Percentiles rank a stretch among this genome's conserved stretches.
phyloP scores from a whole-genome alignment of 2,113 vertebrate species.

The Sylvilagus bachmani region DNA sequence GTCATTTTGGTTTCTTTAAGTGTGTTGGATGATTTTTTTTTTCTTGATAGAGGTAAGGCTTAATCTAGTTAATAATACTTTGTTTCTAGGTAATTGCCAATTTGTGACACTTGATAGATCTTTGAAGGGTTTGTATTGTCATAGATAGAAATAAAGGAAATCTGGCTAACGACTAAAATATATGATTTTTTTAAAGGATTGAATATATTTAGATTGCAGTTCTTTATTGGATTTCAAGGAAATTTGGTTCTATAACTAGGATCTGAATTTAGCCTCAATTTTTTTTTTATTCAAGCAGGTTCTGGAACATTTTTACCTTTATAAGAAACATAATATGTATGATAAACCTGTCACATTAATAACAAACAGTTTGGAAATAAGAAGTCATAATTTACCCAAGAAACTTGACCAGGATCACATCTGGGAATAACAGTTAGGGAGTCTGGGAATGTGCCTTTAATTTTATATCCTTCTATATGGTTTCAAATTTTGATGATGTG shows the following conservation, averaged over 20 bases:
- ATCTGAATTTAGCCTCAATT: conserved; percentile 22
- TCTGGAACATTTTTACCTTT: conserved; percentile 5
- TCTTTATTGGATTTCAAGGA: conserved; percentile 13
- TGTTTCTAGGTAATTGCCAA: conserved; percentile 54
- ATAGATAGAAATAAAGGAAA: conserved; percentile 47
- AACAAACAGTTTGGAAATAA: conserved; percentile 42
- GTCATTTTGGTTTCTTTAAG: background rate
- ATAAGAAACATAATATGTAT: background rate
- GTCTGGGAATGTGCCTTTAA: background rate
- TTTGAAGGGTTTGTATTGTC: background rate
- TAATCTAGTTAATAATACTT: conserved; percentile 43
- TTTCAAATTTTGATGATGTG: conserved; percentile 17
- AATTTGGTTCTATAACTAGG: conserved; percentile 18
- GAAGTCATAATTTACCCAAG: conserved; percentile 7
- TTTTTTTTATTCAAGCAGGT: background rate
- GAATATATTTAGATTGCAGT: no score
- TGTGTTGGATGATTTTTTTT: background rate
- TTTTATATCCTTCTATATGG: background rate
- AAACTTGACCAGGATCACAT: background rate
- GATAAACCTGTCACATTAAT: background rate
- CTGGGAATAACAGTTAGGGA: background rate
- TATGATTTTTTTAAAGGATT: background rate
- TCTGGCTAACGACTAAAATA: background rate
- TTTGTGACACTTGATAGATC: background rate
- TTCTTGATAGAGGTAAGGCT: conserved; percentile 13